These are phyloP conservation scores for Thaumatotibia leucotreta DNA, from an alignment of 1,140 invertebrate genomes.

Conservation along the genomic window DNA sequence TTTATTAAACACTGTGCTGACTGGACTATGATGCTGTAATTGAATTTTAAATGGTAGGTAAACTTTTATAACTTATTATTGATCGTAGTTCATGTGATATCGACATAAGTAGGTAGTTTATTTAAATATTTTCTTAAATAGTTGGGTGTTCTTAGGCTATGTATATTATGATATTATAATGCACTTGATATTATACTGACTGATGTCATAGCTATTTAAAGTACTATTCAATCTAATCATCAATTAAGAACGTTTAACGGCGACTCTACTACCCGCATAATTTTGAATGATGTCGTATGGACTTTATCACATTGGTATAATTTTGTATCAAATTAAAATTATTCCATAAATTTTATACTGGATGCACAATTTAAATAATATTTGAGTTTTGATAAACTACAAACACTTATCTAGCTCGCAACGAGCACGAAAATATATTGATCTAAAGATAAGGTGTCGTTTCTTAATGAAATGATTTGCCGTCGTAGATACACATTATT, in stretches of 20 bases:
- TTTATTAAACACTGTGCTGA: conserved; percentile 41
- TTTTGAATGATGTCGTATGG: not conserved
- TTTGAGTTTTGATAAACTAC: conserved; percentile 19
- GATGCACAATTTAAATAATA: not conserved
- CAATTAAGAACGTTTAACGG: not conserved
- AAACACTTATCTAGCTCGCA: conserved; percentile 35
- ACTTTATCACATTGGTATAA: not conserved
- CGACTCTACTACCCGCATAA: not conserved
- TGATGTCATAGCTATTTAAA: not conserved
- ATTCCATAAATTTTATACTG: too few species aligned
- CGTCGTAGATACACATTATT: not conserved
- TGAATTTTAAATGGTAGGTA: conserved; percentile 61
- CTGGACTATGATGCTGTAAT: conserved; percentile 44
- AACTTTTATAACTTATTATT: conserved; percentile 12
- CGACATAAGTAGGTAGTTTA: not conserved
- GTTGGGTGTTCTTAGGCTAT: not conserved
- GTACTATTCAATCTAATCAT: not conserved
- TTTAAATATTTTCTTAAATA: not conserved
- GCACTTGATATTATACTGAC: too few species aligned
- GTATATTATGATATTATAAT: too few species aligned
- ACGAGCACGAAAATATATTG: conserved; percentile 45
- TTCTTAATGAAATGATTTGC: conserved; percentile 24
- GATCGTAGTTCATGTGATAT: not conserved
- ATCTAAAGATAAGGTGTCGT: conserved; percentile 51
- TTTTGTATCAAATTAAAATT: not conserved